phyloP scores from a whole-genome alignment of 2,113 vertebrate species.

The Laterallus jamaicensis region DNA sequence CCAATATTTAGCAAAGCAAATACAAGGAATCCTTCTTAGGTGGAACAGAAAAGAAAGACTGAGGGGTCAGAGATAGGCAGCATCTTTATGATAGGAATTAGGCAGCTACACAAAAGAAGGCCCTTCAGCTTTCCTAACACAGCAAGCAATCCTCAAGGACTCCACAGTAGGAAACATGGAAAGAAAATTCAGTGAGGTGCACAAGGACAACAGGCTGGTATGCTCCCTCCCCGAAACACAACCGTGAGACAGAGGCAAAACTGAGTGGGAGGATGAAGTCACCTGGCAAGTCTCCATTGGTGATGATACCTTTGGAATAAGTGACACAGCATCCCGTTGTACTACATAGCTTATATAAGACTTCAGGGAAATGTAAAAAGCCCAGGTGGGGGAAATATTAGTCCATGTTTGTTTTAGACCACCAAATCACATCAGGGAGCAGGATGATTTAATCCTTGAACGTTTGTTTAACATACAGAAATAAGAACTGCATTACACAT shows the following conservation, averaged over 20 bases:
- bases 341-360: conserved; percentile 59
- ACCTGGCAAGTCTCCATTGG: conserved; percentile 64
- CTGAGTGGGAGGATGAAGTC: conserved; percentile 69
- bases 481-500: not conserved
- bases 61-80: not conserved
- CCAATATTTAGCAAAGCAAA: conserved; percentile 42
- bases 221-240: conserved; percentile 32
- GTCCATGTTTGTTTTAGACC: conserved; percentile 46
- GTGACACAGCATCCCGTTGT: conserved; percentile 65
- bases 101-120: not conserved
- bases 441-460: conserved; percentile 45
- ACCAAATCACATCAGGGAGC: conserved; percentile 49
- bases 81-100: not conserved
- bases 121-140: conserved; percentile 23
- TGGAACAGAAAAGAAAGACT: not conserved
- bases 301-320: conserved; percentile 71
- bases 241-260: conserved; percentile 61
- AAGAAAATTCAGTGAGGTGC: conserved; percentile 7
- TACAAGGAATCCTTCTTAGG: conserved; percentile 7
- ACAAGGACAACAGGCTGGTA: conserved; percentile 51
- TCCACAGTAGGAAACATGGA: not conserved
- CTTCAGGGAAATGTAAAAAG: conserved; percentile 59
- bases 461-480: not conserved
- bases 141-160: conserved; percentile 11
- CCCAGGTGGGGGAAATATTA: conserved; percentile 51